Evolutionary conservation across 2,888 invertebrate genomes (phyloP).

Genomic region (Doris montereyensis): DNA sequence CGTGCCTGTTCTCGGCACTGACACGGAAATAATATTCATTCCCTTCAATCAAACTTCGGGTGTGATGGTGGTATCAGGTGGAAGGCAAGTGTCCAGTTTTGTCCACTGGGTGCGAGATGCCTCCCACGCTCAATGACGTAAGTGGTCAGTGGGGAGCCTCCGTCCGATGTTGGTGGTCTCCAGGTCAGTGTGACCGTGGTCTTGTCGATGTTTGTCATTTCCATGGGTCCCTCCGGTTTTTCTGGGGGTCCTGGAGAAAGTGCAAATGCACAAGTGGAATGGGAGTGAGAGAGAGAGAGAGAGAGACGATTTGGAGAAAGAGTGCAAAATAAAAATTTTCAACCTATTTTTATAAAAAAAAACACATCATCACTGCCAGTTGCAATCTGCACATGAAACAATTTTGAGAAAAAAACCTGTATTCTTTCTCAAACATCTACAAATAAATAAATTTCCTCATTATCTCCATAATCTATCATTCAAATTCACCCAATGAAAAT

Average conservation of each 20-base stretch:
- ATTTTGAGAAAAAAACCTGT: too few relatives aligned
- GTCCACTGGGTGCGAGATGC: conserved; percentile 56
- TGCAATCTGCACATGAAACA: too few relatives aligned
- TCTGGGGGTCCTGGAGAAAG: conserved; percentile 49
- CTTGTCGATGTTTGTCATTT: conserved; percentile 59
- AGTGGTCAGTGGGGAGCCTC: conserved; percentile 57
- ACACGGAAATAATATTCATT: conserved; percentile 85
- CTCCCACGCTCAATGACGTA: conserved; percentile 71
- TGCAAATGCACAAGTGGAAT: too few relatives aligned
- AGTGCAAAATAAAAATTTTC: too few relatives aligned
- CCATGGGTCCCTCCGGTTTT: conserved; percentile 54
- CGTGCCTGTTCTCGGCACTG: conserved; percentile 89
- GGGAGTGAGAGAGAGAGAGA: too few relatives aligned
- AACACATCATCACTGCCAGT: too few relatives aligned
- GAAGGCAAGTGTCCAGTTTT: conserved; percentile 45
- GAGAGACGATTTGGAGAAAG: too few relatives aligned
- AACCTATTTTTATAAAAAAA: too few relatives aligned
- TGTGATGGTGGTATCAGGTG: conserved; percentile 50
- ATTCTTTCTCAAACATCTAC: too few relatives aligned
- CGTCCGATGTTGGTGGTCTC: conserved; percentile 68
- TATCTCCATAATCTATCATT: too few relatives aligned
- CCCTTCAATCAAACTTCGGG: conserved; percentile 57
- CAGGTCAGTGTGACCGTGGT: conserved; percentile 61
- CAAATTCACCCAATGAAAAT: too few relatives aligned
- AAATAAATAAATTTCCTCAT: too few relatives aligned